Percentiles rank a stretch among this genome's conserved stretches.
Evolutionary conservation across 2,113 vertebrate genomes (phyloP).

Genomic region (Pterocles burchelli): DNA sequence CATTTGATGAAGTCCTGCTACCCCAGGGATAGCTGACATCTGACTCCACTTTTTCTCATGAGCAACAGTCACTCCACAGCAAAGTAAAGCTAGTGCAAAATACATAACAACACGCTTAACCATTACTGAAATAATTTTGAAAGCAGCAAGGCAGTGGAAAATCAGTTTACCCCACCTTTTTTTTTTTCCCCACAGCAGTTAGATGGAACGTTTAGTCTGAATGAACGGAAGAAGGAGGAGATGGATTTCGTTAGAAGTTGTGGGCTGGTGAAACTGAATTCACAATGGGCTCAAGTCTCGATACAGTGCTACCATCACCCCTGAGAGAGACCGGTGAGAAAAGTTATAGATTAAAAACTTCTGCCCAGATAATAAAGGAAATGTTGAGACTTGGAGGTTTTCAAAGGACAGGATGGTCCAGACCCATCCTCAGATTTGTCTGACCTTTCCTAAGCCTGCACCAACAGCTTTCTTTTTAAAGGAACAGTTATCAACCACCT

Average conservation of each 20-base stretch:
- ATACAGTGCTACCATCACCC: neutral
- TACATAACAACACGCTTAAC: neutral
- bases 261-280: neutral
- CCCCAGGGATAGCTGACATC: accelerated
- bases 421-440: neutral
- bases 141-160: neutral
- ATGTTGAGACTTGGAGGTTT: neutral
- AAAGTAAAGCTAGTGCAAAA: neutral
- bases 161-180: neutral
- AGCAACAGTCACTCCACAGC: neutral
- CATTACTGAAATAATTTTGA: neutral
- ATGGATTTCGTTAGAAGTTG: neutral
- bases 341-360: neutral
- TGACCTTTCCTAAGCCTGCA: neutral
- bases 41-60: accelerated
- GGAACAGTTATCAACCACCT: neutral
- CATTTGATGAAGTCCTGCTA: neutral
- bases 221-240: neutral
- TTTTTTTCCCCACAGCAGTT: neutral
- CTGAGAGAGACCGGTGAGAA: neutral
- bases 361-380: neutral
- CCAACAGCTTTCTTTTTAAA: neutral
- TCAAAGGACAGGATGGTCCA: neutral
- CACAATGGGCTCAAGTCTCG: neutral
- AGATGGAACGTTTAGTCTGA: neutral